phyloP scores from a whole-genome alignment of 23 tunicate genomes.

The Aplidium turbinatum region DNA sequence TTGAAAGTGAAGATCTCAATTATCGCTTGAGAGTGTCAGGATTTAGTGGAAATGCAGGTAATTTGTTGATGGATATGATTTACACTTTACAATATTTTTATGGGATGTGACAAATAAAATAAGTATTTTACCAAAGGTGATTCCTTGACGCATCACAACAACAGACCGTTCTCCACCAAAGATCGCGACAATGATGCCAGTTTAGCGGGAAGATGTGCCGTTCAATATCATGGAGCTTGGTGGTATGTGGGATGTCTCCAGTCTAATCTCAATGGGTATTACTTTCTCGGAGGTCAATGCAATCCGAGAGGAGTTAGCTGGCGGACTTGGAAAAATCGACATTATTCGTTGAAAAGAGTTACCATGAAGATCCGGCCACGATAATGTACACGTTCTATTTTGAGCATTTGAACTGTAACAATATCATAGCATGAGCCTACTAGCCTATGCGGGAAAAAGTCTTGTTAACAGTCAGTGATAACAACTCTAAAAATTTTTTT shows the following conservation, averaged over 20 bases:
- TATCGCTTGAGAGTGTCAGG: slow-evolving; percentile 14
- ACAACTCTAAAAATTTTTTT: no score
- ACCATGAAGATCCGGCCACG: slow-evolving; percentile 34
- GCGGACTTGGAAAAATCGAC: slow-evolving; percentile 16
- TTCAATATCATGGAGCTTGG: slow-evolving; percentile 45
- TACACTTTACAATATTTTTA: no score
- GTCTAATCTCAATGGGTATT: slow-evolving; percentile 44
- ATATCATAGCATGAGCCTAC: no score
- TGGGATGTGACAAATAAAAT: no score
- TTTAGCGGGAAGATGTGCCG: slow-evolving; percentile 10
- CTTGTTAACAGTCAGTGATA: no score
- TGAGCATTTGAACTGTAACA: no score
- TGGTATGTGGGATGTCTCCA: slow-evolving; percentile 35
- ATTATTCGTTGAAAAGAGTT: slow-evolving; percentile 14
- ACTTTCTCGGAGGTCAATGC: slow-evolving; percentile 9
- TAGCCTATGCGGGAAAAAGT: no score
- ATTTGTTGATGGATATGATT: no score
- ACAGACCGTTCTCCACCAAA: slow-evolving; percentile 23
- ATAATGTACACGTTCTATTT: no score
- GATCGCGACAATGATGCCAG: slow-evolving; percentile 38
- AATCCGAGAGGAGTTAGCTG: slow-evolving; percentile 6
- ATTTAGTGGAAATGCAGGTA: slow-evolving; percentile 36
- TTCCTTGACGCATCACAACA: slow-evolving; percentile 24
- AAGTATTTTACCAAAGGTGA: no score
- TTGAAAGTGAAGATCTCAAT: neutral